Base-by-base conservation (phyloP, 1,140 invertebrate genomes). In the Penaeus indicus region DNA sequence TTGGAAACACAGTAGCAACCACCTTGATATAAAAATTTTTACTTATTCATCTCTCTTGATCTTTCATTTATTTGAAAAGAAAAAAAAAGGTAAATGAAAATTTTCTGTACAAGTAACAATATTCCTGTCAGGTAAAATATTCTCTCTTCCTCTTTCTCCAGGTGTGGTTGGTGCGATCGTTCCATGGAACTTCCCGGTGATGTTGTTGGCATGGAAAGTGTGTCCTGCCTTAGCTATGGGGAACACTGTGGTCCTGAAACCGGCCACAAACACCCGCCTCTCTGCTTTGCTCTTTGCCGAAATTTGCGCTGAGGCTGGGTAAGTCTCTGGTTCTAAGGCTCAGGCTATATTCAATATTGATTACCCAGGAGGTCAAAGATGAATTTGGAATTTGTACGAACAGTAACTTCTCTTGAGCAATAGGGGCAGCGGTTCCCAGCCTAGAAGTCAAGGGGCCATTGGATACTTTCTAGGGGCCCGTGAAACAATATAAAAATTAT, bases 111-210 rank as follows among this genome's bases (percentile, higher is more conserved):
- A 79, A 38, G 11, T 8, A 38, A 10, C 18, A 27, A 19, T 19
- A 13, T 72, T 25, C 69, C 54, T 54, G 5, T 54, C 25, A 1
- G 19, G 13, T 60, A 38, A 60, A 10, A 64, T n/a, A 79, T 79
- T 54, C 47, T 1, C n/a, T 38, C 81, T 25, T 11, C 10, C 60
- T 64, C 22, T 38, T 5, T 72, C 80, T 91, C 13, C 88, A 93
- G 94, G 94, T 90, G 93, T 94, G 38, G 92, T 94, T 83, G 93
- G 90, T 63, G 90, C 94, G 93, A 91, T 91, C 83, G 90, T 92
- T 7, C 91, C 91, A 92, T 95, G 94, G 94, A 95, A 95, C 91
- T 95, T 94, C 91, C 95, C 95, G 10, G 88, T 95, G n/a, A 88
- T 94, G 89, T 94, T 95, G 94, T 93, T 94, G 90, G 93, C 94